A percentile compares a stretch with the other conserved stretches of the same genome.
phyloP scores from a whole-genome alignment of 2,113 vertebrate species.

The Passerina amoena region DNA sequence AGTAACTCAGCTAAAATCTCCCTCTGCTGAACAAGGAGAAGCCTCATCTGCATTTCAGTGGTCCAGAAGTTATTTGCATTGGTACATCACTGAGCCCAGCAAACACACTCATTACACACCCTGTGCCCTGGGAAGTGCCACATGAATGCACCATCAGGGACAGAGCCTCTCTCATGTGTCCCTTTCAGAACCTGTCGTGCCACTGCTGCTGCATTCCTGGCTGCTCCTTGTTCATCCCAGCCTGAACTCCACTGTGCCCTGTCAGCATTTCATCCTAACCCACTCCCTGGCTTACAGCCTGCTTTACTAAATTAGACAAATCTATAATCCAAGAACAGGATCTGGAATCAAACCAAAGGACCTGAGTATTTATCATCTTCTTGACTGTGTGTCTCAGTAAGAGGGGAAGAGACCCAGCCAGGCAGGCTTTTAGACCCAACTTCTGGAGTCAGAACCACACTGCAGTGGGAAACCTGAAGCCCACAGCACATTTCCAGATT shows the following conservation, averaged over 20 bases:
- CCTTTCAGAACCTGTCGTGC: background rate
- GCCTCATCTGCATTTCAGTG: background rate
- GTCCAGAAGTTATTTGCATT: background rate
- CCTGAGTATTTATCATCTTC: background rate
- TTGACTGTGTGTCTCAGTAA: background rate
- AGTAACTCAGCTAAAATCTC: background rate
- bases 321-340: background rate
- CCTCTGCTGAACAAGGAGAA: background rate
- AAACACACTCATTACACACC: background rate
- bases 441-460: background rate
- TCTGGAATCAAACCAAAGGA: background rate
- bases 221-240: background rate
- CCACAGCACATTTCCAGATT: background rate
- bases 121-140: accelerated
- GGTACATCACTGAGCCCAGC: background rate
- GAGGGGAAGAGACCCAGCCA: slow-evolving; percentile 11
- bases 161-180: background rate
- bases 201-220: background rate
- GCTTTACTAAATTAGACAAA: background rate
- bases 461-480: background rate
- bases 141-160: background rate
- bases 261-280: slow-evolving; percentile 6
- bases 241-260: background rate
- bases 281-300: background rate
- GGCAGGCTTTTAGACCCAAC: background rate